Evolutionary conservation across 2,888 invertebrate genomes (phyloP).

Genomic region (Aelia acuminata): DNA sequence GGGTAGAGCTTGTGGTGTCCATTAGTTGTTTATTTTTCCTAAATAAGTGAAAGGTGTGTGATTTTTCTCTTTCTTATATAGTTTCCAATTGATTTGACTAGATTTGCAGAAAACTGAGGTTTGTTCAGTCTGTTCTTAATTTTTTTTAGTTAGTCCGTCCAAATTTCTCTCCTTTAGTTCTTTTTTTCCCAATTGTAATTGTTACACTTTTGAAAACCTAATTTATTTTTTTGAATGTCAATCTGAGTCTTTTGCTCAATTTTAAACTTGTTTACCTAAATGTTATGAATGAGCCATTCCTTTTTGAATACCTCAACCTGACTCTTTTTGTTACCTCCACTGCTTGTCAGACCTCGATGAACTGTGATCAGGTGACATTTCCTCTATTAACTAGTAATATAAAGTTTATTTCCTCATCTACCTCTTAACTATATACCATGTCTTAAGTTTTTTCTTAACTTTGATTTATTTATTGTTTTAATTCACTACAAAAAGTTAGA

Average conservation of each 20-base stretch:
- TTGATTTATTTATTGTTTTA: constrained; percentile 48
- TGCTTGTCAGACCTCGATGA: constrained; percentile 46
- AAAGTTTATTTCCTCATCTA: constrained; percentile 46
- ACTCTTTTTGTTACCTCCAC: constrained; percentile 51
- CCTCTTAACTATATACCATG: constrained; percentile 53
- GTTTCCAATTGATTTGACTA: not conserved
- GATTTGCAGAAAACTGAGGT: not conserved
- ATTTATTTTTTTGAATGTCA: not conserved
- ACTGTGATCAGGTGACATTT: constrained; percentile 47
- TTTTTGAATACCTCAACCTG: constrained; percentile 51
- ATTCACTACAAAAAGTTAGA: constrained; percentile 11
- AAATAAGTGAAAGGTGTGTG: constrained; percentile 6
- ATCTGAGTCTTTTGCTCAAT: constrained; percentile 11
- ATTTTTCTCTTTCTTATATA: not conserved
- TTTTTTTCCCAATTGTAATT: not conserved
- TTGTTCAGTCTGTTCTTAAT: not conserved
- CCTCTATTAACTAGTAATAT: constrained; percentile 8
- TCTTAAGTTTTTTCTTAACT: constrained; percentile 39
- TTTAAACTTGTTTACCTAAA: constrained; percentile 31
- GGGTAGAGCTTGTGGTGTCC: not conserved
- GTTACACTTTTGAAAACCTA: not conserved
- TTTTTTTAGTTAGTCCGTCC: constrained; percentile 21
- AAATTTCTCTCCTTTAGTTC: not conserved
- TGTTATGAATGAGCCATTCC: constrained; percentile 31
- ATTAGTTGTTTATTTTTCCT: not conserved